Evolutionary conservation across 2,888 invertebrate species (phyloP).

Genomic region (Noctua pronuba): DNA sequence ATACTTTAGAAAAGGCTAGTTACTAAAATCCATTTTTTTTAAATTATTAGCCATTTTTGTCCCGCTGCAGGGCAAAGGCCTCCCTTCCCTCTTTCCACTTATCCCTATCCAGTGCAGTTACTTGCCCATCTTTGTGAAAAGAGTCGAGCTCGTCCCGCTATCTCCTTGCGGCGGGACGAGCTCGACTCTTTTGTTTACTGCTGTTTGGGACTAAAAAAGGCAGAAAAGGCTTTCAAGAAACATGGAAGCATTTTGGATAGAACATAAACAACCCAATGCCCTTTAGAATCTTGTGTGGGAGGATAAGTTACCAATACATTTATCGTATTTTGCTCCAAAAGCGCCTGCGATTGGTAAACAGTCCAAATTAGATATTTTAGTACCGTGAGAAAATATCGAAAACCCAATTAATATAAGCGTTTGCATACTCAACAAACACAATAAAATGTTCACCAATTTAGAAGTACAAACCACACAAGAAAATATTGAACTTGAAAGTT

Average conservation of each 20-base stretch:
- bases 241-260: not conserved
- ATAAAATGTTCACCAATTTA: slow-evolving; percentile 30
- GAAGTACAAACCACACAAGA: slow-evolving; percentile 34
- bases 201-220: too few relatives aligned
- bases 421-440: slow-evolving; percentile 18
- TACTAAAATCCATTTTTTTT: not conserved
- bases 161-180: too few relatives aligned
- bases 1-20: not conserved
- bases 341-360: slow-evolving; percentile 18
- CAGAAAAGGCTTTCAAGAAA: not conserved
- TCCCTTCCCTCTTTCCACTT: too few relatives aligned
- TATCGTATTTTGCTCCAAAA: slow-evolving; percentile 16
- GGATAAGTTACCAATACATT: slow-evolving; percentile 17
- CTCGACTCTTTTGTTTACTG: too few relatives aligned
- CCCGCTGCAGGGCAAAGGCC: too few relatives aligned
- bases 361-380: slow-evolving; percentile 19
- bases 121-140: too few relatives aligned
- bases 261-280: slow-evolving; percentile 12
- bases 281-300: slow-evolving; percentile 31
- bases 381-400: slow-evolving; percentile 45
- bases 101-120: too few relatives aligned
- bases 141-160: too few relatives aligned
- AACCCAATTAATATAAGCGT: slow-evolving; percentile 6
- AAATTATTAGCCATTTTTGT: too few relatives aligned
- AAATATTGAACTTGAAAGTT: slow-evolving; percentile 30